Evolutionary conservation across 2,888 invertebrate species (phyloP), one percentile per base, ranked within the genome.

Genomic region (Agrotis clavis): DNA sequence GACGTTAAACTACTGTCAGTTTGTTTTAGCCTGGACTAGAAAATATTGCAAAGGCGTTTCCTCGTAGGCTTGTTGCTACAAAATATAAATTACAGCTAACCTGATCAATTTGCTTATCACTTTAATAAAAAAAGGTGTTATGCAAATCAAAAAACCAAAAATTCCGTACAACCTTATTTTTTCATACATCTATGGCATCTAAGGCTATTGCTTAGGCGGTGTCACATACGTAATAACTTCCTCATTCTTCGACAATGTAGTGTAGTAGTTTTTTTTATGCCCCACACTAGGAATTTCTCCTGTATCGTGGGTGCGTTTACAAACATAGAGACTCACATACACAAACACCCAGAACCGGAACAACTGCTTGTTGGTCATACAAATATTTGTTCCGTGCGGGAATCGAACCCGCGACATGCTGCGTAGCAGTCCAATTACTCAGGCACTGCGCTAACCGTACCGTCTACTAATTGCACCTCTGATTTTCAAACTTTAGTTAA

Each of bases 131-230:
- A 79, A 75, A 64, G 21, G 25, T 35, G 71, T 67, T 79, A 79
- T 71, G 80, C 30, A 50, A 79, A 78, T 78, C 41, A 7, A 50
- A 67, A 71, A 57, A 67, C 21, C 71, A 4, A 80, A 80, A 75
- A 80, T 64, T 75, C 71, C 60, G n/a, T 48, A 14, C 66, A 61
- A 64, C 67, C 30, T 63, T 57, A 45, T 79, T 75, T 79, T 78
- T 75, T 67, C 50, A 48, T 53, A 48, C 48, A 25, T 0, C 13
- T n/a, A 51, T 67, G 48, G 47, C 56, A 48, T 70, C 60, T 61
- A 67, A 79, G 71, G 75, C 25, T 64, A 56, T 74, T 67, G 63
- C 70, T 71, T 60, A 80, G 74, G 71, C 67, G 59, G 66, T 77
- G 54, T 45, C 41, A 48, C 53, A 67, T 64, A 67, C 56, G 50